These are phyloP conservation scores for Euthynnus affinis DNA, from an alignment of 2,797 vertebrate species.

Conservation along the genomic window DNA sequence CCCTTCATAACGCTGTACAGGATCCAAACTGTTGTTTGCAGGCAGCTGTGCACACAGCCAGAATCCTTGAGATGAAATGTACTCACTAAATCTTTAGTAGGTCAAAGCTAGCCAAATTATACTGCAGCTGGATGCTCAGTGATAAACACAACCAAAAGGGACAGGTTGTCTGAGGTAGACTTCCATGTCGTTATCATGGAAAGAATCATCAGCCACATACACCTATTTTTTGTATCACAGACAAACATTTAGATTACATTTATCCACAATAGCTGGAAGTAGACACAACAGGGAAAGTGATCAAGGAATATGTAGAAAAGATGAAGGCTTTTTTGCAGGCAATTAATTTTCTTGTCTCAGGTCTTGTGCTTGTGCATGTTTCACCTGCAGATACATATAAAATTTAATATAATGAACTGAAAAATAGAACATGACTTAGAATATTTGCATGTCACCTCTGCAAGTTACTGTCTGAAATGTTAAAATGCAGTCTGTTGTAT, in stretches of 20 bases:
- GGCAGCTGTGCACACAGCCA: slow-evolving; percentile 13
- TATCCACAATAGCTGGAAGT: not conserved
- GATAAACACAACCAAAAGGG: not conserved
- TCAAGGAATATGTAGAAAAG: not conserved
- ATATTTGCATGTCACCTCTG: not conserved
- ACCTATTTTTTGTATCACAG: not conserved
- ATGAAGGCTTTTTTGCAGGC: not conserved
- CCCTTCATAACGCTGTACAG: not conserved
- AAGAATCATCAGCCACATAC: not conserved
- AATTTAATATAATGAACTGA: not conserved
- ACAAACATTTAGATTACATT: slow-evolving; percentile 1
- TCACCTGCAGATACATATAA: not conserved
- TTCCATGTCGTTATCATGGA: not conserved
- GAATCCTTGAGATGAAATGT: slow-evolving; percentile 40
- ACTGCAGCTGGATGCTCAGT: slow-evolving; percentile 18
- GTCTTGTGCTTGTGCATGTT: not conserved
- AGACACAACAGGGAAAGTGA: not conserved
- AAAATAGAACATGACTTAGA: not conserved
- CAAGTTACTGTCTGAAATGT: not conserved
- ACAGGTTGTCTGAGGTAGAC: not conserved
- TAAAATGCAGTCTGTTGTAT: not conserved
- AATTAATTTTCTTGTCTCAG: not conserved
- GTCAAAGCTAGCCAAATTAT: slow-evolving; percentile 27
- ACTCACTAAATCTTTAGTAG: slow-evolving; percentile 29
- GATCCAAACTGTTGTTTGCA: not conserved